Evolutionary conservation across 1,140 invertebrate genomes (phyloP).

Genomic region (Anagrus nilaparvatae): DNA sequence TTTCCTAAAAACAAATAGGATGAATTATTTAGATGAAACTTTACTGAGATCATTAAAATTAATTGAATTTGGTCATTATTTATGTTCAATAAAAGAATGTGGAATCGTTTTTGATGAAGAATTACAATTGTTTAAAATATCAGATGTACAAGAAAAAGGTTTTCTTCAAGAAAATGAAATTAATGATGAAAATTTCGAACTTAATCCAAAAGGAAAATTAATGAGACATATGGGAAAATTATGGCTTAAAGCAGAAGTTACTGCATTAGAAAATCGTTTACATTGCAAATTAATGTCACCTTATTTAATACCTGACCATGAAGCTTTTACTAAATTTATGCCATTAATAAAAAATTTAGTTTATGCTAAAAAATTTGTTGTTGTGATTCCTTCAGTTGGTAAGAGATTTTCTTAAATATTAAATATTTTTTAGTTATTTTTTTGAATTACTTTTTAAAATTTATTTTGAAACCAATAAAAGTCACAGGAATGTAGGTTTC

Average conservation of each 20-base stretch:
- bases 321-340: constrained; percentile 59
- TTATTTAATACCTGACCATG: constrained; percentile 65
- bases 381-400: constrained; percentile 73
- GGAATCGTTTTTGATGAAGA: constrained; percentile 49
- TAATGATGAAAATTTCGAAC: constrained; percentile 19
- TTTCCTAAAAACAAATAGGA: constrained; percentile 44
- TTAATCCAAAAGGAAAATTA: constrained; percentile 37
- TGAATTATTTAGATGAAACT: constrained; percentile 53
- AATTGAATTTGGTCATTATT: constrained; percentile 60
- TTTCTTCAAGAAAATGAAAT: constrained; percentile 5
- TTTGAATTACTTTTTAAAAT: background rate
- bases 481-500: background rate
- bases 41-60: constrained; percentile 58
- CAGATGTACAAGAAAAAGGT: constrained; percentile 12
- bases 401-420: constrained; percentile 24
- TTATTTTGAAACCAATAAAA: background rate
- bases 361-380: constrained; percentile 62
- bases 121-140: constrained; percentile 40
- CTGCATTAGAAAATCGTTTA: constrained; percentile 51
- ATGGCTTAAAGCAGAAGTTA: constrained; percentile 64
- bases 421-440: constrained; percentile 14
- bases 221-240: constrained; percentile 67
- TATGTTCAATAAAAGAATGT: constrained; percentile 50
- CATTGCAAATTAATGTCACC: constrained; percentile 49
- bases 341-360: constrained; percentile 69